These are phyloP conservation scores for Nixonia krombeini DNA, from an alignment of 1,140 invertebrate species.

Conservation along the genomic window DNA sequence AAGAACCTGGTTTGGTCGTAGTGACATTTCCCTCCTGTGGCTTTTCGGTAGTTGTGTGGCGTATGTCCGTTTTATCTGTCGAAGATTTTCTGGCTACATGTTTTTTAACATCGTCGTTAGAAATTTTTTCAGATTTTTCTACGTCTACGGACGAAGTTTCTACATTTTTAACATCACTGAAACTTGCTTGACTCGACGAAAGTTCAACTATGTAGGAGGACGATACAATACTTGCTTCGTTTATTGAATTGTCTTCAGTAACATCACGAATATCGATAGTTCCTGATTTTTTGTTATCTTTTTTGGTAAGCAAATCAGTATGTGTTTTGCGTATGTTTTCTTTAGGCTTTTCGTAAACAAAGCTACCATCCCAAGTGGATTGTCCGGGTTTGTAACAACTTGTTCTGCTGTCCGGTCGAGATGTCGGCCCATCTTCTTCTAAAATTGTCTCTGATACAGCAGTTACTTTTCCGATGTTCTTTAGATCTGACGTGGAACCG, in stretches of 20 bases:
- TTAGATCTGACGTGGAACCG: conserved; percentile 47
- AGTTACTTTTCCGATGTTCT: conserved; percentile 40
- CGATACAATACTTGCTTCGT: conserved; percentile 57
- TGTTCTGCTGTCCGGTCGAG: conserved; percentile 22
- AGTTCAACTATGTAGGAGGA: conserved; percentile 62
- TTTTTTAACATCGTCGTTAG: background rate
- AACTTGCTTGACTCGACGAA: conserved; percentile 53
- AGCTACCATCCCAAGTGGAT: conserved; percentile 72
- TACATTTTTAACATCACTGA: conserved; percentile 40
- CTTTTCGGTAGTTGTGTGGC: conserved; percentile 26
- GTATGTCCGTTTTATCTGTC: background rate
- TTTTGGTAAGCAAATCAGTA: background rate
- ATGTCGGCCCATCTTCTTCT: conserved; percentile 39
- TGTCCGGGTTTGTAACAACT: conserved; percentile 56
- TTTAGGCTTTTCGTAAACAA: conserved; percentile 64
- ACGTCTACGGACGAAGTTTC: conserved; percentile 4
- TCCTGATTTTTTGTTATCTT: conserved; percentile 7
- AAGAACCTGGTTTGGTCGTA: conserved; percentile 43
- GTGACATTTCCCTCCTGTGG: conserved; percentile 18
- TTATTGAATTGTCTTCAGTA: conserved; percentile 60
- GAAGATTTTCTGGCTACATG: background rate
- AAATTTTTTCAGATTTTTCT: conserved; percentile 5
- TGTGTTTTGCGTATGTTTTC: conserved; percentile 22
- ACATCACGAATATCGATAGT: conserved; percentile 56
- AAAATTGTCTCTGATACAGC: conserved; percentile 50